phyloP scores from a whole-genome alignment of 2,797 vertebrate species.

The Threskiornis aethiopicus region DNA sequence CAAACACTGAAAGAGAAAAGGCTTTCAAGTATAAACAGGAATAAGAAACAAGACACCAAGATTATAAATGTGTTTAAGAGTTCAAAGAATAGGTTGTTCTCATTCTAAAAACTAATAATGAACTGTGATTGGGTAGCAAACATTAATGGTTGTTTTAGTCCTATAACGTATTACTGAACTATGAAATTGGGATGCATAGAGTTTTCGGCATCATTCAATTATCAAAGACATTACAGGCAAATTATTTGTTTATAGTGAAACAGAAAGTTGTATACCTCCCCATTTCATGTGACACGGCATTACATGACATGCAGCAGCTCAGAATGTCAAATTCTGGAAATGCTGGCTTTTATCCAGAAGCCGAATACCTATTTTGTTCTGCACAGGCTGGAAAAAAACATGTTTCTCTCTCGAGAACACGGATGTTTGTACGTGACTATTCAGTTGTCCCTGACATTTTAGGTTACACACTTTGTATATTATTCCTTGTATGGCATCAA shows the following conservation, averaged over 20 bases:
- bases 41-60: background rate
- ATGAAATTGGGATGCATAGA: background rate
- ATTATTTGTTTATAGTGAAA: background rate
- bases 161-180: background rate
- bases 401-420: background rate
- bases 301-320: background rate
- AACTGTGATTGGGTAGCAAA: background rate
- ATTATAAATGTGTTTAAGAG: background rate
- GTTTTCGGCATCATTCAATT: background rate
- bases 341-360: background rate
- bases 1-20: background rate
- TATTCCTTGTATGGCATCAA: background rate
- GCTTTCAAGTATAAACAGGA: background rate
- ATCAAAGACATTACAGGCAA: background rate
- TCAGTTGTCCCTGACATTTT: background rate
- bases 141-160: background rate
- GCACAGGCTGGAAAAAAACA: background rate
- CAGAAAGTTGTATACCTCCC: background rate
- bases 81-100: background rate
- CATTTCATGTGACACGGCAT: background rate
- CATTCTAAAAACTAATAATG: background rate
- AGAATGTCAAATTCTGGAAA: background rate
- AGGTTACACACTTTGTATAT: background rate
- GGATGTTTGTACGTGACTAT: background rate
- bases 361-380: background rate